A percentile compares a stretch with the other conserved stretches of the same genome.
These are phyloP conservation scores for Scolopax bukidnonensis DNA, from an alignment of 2,797 vertebrate species.

Conservation along the genomic window DNA sequence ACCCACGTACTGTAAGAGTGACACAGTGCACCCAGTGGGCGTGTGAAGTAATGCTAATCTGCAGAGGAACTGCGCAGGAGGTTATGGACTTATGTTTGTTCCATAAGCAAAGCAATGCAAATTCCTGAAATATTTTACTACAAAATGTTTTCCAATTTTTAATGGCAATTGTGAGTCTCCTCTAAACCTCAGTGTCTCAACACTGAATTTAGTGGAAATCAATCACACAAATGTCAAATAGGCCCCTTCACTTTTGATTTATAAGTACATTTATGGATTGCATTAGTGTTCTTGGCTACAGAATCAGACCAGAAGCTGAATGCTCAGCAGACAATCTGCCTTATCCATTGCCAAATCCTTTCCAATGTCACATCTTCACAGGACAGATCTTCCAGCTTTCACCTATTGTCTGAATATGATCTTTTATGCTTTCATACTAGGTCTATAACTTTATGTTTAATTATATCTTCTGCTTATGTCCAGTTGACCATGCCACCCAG, in stretches of 20 bases:
- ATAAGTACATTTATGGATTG: not conserved
- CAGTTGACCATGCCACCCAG: not conserved
- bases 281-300: not conserved
- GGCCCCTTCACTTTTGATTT: not conserved
- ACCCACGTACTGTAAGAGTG: not conserved
- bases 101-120: not conserved
- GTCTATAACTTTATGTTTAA: not conserved
- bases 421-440: not conserved
- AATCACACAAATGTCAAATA: not conserved
- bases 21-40: not conserved
- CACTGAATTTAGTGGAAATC: not conserved
- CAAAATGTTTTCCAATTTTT: not conserved
- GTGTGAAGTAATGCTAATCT: not conserved
- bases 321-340: not conserved
- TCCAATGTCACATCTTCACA: not conserved
- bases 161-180: not conserved
- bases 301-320: not conserved
- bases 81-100: fast-evolving
- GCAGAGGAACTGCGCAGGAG: not conserved
- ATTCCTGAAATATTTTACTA: not conserved
- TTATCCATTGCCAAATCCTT: not conserved
- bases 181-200: not conserved
- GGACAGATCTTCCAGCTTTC: not conserved
- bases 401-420: not conserved
- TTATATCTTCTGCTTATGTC: not conserved